Evolutionary conservation across 1,140 invertebrate genomes (phyloP).

Genomic region (Saccostrea glomerata): DNA sequence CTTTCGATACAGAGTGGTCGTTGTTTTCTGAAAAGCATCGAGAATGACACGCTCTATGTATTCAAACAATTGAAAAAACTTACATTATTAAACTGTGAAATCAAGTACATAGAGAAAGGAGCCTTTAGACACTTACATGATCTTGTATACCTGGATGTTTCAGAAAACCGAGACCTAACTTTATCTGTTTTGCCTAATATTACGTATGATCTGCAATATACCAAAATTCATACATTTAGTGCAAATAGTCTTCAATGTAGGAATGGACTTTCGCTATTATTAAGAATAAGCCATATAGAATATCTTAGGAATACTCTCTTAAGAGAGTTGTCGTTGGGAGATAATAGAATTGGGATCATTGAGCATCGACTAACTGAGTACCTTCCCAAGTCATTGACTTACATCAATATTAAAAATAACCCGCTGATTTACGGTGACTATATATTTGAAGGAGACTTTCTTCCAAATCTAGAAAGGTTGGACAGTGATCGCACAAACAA

Average conservation of each 20-base stretch:
- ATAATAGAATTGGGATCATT: background rate
- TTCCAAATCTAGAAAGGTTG: background rate
- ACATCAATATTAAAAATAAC: background rate
- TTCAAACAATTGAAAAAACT: background rate
- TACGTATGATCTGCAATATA: background rate
- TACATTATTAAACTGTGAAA: background rate
- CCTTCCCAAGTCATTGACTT: background rate
- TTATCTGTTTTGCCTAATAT: background rate
- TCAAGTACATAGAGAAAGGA: background rate
- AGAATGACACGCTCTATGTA: background rate
- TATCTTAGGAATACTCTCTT: background rate
- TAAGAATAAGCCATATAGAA: background rate
- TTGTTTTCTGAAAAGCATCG: background rate
- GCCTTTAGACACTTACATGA: background rate
- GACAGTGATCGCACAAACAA: background rate
- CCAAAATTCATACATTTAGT: background rate
- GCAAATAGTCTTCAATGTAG: background rate
- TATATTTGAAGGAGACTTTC: background rate
- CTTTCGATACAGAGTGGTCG: background rate
- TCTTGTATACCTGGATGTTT: background rate
- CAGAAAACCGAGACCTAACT: background rate
- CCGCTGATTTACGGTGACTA: background rate
- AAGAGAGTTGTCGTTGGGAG: background rate
- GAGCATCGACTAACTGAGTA: background rate
- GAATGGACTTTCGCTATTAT: background rate